Base-by-base conservation (phyloP, 2,113 vertebrate genomes). In the Melanostigma gelatinosum region DNA sequence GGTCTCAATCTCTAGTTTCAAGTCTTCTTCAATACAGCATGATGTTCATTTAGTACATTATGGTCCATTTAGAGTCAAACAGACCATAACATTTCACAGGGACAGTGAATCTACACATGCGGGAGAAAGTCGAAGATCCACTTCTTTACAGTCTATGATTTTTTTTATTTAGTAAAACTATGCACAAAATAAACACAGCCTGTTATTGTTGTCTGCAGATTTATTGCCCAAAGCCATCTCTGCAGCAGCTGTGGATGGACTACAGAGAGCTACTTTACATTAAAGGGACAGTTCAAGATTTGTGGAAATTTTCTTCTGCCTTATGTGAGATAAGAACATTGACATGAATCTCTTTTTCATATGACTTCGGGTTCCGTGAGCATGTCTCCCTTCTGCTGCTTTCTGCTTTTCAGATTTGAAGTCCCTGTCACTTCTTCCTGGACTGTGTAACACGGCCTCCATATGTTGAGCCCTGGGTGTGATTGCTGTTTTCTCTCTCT, bases 391-490 rank as follows among this genome's bases (percentile, higher is more conserved):
- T 46, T 46, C 12, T 46, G 44, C 44, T 24, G 9, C 8, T 36
- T 18, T 70, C 72, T 42, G 24, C 71, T 60, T 11, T 71, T 2
- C 15, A 40, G 10, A 54, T 67, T 48, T 55, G n/a, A 71, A 55
- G 50, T 7, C 9, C 11, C n/a, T 0, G 5, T 67, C 44, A 68
- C 48, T 38, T 57, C 36, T 62, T 54, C 27, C 36, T 36, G 44
- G 73, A 13, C 73, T 67, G 79, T 67, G 57, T 74, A 69, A 65
- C 52, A 40, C 36, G 50, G 48, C 42, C 63, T 58, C 48, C 66
- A 68, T 83, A 67, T 80, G 77, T 77, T 77, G 20, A 8, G 63
- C 63, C 63, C 9, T 11, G 9, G 55, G 82, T 36, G 34, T 29
- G 54, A 60, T 29, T 54, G 52, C 66, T 79, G n/a, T 42, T 82